Evolutionary conservation across 2,888 invertebrate genomes (phyloP), one percentile per base, ranked within the genome.

Genomic region (Galerucella nymphaeae): DNA sequence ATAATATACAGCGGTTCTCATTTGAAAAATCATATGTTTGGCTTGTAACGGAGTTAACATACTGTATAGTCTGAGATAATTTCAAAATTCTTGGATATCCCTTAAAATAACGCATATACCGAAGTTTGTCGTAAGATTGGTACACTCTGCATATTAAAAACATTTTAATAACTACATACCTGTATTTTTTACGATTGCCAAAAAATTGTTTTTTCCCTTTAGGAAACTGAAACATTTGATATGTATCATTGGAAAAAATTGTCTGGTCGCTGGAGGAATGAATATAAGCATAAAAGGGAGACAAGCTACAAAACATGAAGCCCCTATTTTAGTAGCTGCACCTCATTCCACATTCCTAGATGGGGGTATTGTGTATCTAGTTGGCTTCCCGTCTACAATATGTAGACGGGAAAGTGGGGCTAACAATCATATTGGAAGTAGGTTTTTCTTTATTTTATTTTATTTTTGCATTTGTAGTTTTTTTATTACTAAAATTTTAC

Each of bases 331-430:
- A 75, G 94, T 94, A 69, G 91, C 94, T 66, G 96, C 96, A 1
- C 96, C 97, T 4, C 97, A 97, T 87, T 95, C 96, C 71, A 93
- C 95, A 8, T 96, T 94, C 89, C 90, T 96, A 83, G 97, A 97
- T 87, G 94, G 94, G 81, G 92, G 96, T 82, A 92, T 94, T 80
- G 93, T 95, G 82, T 94, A 95, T 85, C 92, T 93, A 79, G 92
- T 94, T 71, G 92, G 92, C 84, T 93, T 94, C 87, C 94, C 95
- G 10, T 94, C 94, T 14, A 93, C 94, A 85, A 95, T 96, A 86
- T 94, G 94, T 77, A 90, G 95, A 84, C 90, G 92, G 81, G 94
- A 94, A 84, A 93, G 94, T 85, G 90, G 90, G 77, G 90, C 91
- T 86, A 93, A 94, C 85, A 94, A 94, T 81, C 92, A 94, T 84